Evolutionary conservation across 2,888 invertebrate genomes (phyloP).

Genomic region (Callosobruchus maculatus): DNA sequence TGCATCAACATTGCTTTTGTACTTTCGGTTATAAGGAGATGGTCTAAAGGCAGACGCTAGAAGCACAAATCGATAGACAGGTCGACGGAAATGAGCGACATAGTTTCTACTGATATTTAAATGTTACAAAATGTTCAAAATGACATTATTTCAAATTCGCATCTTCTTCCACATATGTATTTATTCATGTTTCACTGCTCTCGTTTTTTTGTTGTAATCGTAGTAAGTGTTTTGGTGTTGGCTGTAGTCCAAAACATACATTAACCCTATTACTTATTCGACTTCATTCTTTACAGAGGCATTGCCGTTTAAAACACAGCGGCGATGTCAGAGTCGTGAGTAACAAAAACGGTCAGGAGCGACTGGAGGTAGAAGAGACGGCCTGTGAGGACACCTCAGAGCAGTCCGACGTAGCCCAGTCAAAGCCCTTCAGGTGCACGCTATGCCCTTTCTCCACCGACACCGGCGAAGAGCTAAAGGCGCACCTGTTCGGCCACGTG

Average conservation of each 20-base stretch:
- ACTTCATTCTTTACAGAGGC: conserved; percentile 56
- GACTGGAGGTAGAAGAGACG: conserved; percentile 45
- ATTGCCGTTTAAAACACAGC: conserved; percentile 74
- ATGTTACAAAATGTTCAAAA: too few relatives aligned
- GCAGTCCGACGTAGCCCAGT: conserved; percentile 43
- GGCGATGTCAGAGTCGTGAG: conserved; percentile 68
- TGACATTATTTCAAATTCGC: too few relatives aligned
- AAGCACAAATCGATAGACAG: too few relatives aligned
- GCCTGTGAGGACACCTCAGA: conserved; percentile 40
- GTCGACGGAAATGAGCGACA: too few relatives aligned
- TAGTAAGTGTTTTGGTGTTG: background rate
- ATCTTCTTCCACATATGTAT: too few relatives aligned
- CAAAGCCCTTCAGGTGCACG: conserved; percentile 54
- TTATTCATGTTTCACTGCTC: too few relatives aligned
- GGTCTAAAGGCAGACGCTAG: too few relatives aligned
- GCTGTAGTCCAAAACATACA: background rate
- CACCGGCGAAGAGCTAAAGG: conserved; percentile 57
- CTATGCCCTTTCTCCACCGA: conserved; percentile 70
- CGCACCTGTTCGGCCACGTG: conserved; percentile 68
- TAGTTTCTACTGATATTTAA: too few relatives aligned
- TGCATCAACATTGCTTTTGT: too few relatives aligned
- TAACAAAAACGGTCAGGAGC: conserved; percentile 53
- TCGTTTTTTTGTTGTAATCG: too few relatives aligned
- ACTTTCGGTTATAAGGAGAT: too few relatives aligned
- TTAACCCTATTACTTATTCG: background rate